Evolutionary conservation across 2,888 invertebrate species (phyloP).

Genomic region (Plebejus argus): DNA sequence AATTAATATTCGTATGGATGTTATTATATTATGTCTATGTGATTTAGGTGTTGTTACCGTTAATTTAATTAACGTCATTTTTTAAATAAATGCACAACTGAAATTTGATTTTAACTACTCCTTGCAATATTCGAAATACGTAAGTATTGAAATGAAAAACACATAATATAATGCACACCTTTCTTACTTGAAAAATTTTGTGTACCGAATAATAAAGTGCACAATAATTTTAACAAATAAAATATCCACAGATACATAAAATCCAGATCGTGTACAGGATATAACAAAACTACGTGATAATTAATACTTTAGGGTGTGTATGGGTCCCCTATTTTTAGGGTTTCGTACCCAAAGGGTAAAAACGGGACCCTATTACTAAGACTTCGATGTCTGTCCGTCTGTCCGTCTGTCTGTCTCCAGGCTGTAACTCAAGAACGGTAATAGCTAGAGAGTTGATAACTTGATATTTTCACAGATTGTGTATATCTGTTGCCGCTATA

Average conservation of each 20-base stretch:
- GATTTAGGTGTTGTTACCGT: neutral
- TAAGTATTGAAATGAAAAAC: neutral
- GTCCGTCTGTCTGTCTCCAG: too few relatives aligned
- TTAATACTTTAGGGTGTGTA: too few relatives aligned
- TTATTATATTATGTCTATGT: neutral
- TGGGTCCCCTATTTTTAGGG: too few relatives aligned
- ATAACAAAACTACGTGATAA: too few relatives aligned
- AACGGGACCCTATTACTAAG: too few relatives aligned
- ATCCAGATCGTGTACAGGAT: neutral
- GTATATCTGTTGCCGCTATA: too few relatives aligned
- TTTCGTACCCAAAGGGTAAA: too few relatives aligned
- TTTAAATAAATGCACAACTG: constrained; percentile 5
- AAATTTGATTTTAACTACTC: neutral
- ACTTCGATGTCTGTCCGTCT: too few relatives aligned
- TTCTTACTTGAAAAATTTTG: neutral
- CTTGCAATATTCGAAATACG: neutral
- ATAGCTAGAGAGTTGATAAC: too few relatives aligned
- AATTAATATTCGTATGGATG: neutral
- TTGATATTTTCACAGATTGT: too few relatives aligned
- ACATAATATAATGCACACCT: neutral
- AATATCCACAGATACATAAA: neutral
- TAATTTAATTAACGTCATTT: neutral
- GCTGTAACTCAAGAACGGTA: too few relatives aligned
- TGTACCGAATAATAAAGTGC: neutral
- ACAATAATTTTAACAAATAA: constrained; percentile 7